These are phyloP conservation scores for Drosophila rufa DNA, from an alignment of 1,140 invertebrate species.

Conservation along the genomic window DNA sequence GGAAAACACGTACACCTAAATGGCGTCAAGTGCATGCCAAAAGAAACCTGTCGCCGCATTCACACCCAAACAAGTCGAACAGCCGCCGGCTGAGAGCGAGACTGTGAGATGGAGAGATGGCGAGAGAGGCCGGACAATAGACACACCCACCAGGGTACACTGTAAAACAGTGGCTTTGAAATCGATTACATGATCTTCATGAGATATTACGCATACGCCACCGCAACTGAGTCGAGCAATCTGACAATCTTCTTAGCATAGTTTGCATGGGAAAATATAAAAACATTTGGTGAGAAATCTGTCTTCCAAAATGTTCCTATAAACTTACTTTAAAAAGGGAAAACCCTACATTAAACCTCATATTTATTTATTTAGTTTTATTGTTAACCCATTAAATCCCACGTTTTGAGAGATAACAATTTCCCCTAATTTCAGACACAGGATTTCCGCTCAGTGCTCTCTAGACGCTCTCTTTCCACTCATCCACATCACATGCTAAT, in stretches of 20 bases:
- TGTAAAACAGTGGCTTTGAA: neutral
- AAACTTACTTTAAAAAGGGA: neutral
- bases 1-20: constrained; percentile 51
- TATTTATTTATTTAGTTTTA: neutral
- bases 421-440: neutral
- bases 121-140: constrained; percentile 12
- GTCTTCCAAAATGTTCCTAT: too few species aligned
- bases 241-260: too few species aligned
- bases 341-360: neutral
- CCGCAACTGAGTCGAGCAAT: too few species aligned
- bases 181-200: too few species aligned
- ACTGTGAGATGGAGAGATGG: constrained; percentile 15
- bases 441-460: constrained; percentile 1
- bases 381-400: neutral
- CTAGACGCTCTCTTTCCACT: constrained; percentile 31
- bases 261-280: neutral
- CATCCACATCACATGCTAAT: constrained; percentile 67
- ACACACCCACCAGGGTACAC: constrained; percentile 62
- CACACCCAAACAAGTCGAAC: constrained; percentile 43
- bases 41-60: constrained; percentile 73
- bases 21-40: constrained; percentile 66
- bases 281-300: neutral
- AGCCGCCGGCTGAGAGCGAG: constrained; percentile 7
- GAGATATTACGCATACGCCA: too few species aligned
- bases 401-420: neutral